Evolutionary conservation across 2,888 invertebrate genomes (phyloP), one percentile per base, ranked within the genome.

Genomic region (Caenorhabditis sp.): DNA sequence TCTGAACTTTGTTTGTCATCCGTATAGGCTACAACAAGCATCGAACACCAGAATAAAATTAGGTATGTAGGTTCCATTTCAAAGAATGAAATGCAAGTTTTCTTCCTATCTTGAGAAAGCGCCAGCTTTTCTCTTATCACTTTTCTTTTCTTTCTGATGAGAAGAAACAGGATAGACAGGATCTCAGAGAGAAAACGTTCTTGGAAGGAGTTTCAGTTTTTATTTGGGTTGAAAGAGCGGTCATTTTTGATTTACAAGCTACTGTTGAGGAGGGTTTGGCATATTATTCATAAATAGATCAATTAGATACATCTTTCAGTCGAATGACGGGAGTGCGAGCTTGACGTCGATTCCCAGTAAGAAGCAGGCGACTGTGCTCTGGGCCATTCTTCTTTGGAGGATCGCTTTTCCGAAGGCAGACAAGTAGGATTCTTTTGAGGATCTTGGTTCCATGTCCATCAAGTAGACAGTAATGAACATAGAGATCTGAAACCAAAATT

Each of bases 401-500:
- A 91, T 91, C 16, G 90, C 91, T 66, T 87, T 90, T 82, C 91
- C 91, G 82, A 91, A 92, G 1, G 91, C 90, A 6, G 91, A 91
- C n/a, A 92, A 80, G 68, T 92, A 91, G 4, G 89, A 89, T 84
- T 92, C 91, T 69, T 87, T 88, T 0, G 91, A 87, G 6, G 86
- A 86, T 82, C 90, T 81, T 49, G 90, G 90, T 63, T 90, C 90
- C 89, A 91, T 85, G 80, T 91, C 91, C 91, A 91, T 91, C 69
- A 91, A 75, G 76, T 91, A 91, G 10, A 91, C 91, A 14, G 91
- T 91, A 73, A 91, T 91, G 84, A 91, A 91, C 91, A 91, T 91
- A 19, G 91, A 91, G 79, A 91, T 91, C 91, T 91, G 63, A 54
- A 63, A 44, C n/a, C n/a, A n/a, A n/a, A n/a, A n/a, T n/a, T n/a